A percentile compares a stretch with the other conserved stretches of the same genome.
Conservation (phyloP, 2,113 vertebrate species). For the Passer montanus region DNA sequence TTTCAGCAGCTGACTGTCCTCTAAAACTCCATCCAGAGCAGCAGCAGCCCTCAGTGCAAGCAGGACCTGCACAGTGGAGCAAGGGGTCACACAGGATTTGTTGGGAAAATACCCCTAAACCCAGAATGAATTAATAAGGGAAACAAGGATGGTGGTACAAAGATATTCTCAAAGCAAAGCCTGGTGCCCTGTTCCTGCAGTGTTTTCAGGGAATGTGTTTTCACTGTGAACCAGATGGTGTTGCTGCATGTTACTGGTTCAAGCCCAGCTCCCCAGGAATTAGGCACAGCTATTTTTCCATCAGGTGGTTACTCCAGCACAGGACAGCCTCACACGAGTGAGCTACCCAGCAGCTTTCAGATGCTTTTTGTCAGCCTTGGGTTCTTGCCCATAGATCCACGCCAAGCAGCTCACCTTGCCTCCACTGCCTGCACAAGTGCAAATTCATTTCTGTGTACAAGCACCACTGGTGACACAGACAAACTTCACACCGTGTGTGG, state of each 20-base stretch:
- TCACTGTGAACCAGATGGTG: neutral
- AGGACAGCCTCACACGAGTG: neutral
- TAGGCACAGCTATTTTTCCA: neutral
- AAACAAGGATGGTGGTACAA: neutral
- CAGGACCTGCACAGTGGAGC: neutral
- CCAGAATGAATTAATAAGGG: neutral
- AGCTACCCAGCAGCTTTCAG: neutral
- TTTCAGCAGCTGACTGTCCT: neutral
- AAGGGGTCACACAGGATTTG: accelerated
- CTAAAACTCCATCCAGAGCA: neutral
- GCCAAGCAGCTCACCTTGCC: neutral
- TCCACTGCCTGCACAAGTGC: accelerated
- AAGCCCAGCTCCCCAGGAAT: neutral
- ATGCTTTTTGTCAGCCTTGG: neutral
- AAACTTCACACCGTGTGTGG: neutral
- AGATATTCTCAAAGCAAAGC: neutral
- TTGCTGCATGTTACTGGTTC: accelerated
- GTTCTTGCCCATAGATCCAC: neutral
- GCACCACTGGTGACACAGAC: neutral
- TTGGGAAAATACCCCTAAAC: neutral
- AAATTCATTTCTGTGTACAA: neutral
- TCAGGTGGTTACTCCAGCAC: neutral
- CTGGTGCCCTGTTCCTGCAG: neutral
- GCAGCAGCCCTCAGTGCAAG: neutral
- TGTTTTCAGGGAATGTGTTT: neutral